Evolutionary conservation across 2,113 vertebrate species (phyloP).

Genomic region (Malurus cyaneus): DNA sequence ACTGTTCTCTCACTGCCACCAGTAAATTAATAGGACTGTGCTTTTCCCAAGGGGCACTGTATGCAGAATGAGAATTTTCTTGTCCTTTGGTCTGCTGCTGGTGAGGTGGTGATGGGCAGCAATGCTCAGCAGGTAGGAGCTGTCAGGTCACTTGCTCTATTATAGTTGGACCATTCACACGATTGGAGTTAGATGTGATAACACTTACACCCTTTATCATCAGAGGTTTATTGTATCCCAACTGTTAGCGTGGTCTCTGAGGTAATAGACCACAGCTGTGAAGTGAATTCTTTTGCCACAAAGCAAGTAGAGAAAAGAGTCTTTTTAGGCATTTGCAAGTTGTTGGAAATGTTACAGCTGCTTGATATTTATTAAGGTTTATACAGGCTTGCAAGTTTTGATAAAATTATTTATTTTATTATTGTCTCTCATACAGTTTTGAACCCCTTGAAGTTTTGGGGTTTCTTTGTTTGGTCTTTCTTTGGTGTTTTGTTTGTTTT

Average conservation of each 20-base stretch:
- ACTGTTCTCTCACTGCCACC: slow-evolving; percentile 53
- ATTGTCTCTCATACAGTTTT: not conserved
- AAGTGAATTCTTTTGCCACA: not conserved
- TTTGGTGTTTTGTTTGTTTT: not conserved
- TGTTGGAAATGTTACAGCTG: not conserved
- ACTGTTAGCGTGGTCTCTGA: slow-evolving; percentile 2
- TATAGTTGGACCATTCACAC: not conserved
- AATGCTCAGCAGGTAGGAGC: not conserved
- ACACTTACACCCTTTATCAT: not conserved
- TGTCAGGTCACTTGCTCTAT: slow-evolving; percentile 14
- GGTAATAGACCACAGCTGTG: slow-evolving; percentile 25
- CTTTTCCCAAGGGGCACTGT: slow-evolving; percentile 27
- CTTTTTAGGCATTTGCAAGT: not conserved
- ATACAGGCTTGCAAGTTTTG: not conserved
- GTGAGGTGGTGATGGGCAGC: not conserved
- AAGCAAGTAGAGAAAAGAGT: not conserved
- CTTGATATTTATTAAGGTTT: not conserved
- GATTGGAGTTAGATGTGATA: not conserved
- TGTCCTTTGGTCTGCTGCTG: not conserved
- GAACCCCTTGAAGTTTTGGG: not conserved
- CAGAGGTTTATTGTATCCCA: not conserved
- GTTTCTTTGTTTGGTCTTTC: not conserved
- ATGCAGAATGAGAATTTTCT: slow-evolving; percentile 22
- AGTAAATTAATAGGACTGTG: slow-evolving; percentile 51
- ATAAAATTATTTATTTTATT: not conserved